These are phyloP conservation scores for Drosophila prostipennis DNA, from an alignment of 2,888 invertebrate species.

Conservation along the genomic window DNA sequence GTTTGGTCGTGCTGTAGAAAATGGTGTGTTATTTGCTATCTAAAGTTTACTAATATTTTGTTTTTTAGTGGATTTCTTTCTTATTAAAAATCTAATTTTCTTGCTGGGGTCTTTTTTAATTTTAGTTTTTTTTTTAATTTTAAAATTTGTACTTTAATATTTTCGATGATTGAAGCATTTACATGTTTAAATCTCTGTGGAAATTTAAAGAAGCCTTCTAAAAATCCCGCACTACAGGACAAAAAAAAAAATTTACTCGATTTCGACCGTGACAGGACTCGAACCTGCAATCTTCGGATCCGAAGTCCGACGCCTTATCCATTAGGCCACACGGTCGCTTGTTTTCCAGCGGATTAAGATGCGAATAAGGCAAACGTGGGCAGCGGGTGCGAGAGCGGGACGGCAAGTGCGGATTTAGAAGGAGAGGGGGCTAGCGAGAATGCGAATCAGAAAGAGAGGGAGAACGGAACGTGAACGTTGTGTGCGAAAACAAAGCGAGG, in stretches of 20 bases:
- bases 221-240: too few relatives aligned
- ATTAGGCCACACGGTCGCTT: conserved; percentile 66
- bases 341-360: neutral
- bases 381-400: neutral
- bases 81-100: too few relatives aligned
- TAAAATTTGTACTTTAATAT: too few relatives aligned
- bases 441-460: conserved; percentile 11
- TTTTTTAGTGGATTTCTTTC: too few relatives aligned
- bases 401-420: conserved; percentile 3
- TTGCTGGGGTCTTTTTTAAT: too few relatives aligned
- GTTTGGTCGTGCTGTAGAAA: too few relatives aligned
- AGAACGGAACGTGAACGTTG: neutral
- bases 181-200: too few relatives aligned
- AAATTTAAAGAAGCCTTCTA: too few relatives aligned
- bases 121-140: too few relatives aligned
- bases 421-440: conserved; percentile 5
- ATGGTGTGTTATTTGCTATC: too few relatives aligned
- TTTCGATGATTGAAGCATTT: too few relatives aligned
- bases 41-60: too few relatives aligned
- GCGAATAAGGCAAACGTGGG: conserved; percentile 1
- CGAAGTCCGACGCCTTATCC: conserved; percentile 71
- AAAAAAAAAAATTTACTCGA: neutral
- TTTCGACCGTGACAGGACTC: conserved; percentile 64
- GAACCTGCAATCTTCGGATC: conserved; percentile 72
- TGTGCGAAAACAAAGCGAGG: conserved; percentile 31